Evolutionary conservation across 2,888 invertebrate species (phyloP).

Genomic region (Actias luna): DNA sequence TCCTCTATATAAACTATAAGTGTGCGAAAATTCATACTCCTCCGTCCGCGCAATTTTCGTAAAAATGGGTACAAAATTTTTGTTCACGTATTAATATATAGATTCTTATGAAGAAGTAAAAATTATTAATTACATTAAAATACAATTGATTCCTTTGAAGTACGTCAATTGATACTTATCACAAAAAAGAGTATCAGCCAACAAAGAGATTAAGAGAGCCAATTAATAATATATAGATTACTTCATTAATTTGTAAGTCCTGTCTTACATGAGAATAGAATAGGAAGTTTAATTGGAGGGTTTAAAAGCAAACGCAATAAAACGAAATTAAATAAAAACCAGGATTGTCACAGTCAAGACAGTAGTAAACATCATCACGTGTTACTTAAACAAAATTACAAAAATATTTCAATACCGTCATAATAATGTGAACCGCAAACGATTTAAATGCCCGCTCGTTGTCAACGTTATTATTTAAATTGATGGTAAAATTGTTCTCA

Average conservation of each 20-base stretch:
- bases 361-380: neutral
- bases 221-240: no score
- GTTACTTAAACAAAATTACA: neutral
- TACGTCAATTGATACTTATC: no score
- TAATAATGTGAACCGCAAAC: neutral
- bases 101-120: no score
- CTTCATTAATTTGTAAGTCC: neutral
- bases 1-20: no score
- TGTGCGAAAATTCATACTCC: no score
- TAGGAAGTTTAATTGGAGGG: neutral
- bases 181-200: no score
- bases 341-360: neutral
- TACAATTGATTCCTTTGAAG: no score
- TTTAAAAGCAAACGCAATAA: neutral
- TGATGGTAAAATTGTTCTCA: constrained; percentile 6
- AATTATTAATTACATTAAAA: no score
- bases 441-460: neutral
- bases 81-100: no score
- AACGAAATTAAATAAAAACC: neutral
- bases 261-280: neutral
- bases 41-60: no score
- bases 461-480: constrained; percentile 7
- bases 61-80: no score
- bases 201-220: no score
- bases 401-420: neutral